These are phyloP conservation scores for Drosophila sucinea DNA, from an alignment of 1,140 invertebrate species.

Conservation along the genomic window DNA sequence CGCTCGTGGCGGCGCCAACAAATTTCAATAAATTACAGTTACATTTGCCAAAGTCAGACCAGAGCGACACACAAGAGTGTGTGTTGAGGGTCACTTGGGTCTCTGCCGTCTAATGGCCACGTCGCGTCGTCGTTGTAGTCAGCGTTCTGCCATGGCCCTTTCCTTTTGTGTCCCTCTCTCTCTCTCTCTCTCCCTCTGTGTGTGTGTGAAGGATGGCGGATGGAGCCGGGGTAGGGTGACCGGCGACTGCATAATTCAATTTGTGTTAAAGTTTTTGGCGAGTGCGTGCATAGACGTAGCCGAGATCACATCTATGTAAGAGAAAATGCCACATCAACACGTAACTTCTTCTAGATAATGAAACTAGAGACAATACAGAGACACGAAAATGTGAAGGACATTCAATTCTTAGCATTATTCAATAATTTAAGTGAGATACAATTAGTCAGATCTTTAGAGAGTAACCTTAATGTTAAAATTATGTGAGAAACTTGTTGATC, in stretches of 20 bases:
- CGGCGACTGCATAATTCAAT: conserved; percentile 75
- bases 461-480: too few relatives aligned
- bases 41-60: conserved; percentile 73
- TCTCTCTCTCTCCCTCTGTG: neutral
- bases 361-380: too few relatives aligned
- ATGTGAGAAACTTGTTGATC: too few relatives aligned
- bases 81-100: conserved; percentile 15
- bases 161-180: conserved; percentile 1
- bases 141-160: neutral
- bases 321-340: neutral
- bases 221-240: too few relatives aligned
- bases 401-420: too few relatives aligned
- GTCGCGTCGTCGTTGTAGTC: conserved; percentile 14
- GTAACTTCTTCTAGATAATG: too few relatives aligned
- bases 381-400: too few relatives aligned
- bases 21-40: conserved; percentile 82
- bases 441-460: too few relatives aligned
- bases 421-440: too few relatives aligned
- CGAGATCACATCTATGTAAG: neutral
- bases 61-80: conserved; percentile 9
- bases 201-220: too few relatives aligned
- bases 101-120: conserved; percentile 20
- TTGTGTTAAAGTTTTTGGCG: conserved; percentile 73
- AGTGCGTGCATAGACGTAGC: conserved; percentile 61
- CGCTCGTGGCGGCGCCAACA: conserved; percentile 58